phyloP scores from a whole-genome alignment of 2,113 vertebrate genomes.

The Myanophis thanlyinensis region DNA sequence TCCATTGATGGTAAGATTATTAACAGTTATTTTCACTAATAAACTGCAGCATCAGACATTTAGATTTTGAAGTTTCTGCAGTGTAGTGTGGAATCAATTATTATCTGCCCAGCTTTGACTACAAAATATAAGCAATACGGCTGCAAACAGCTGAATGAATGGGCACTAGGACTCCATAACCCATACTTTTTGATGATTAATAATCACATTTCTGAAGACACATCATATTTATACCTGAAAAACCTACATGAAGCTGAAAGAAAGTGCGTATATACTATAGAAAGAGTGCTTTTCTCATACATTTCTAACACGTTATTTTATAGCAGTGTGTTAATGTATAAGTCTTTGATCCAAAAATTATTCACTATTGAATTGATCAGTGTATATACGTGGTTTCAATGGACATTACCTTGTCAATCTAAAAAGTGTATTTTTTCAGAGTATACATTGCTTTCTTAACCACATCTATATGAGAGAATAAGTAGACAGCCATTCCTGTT shows the following conservation, averaged over 20 bases:
- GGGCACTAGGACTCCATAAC: not conserved
- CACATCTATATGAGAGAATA: not conserved
- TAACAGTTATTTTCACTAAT: not conserved
- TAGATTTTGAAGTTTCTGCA: no score
- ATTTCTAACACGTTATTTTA: not conserved
- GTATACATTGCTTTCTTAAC: not conserved
- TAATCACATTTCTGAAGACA: not conserved
- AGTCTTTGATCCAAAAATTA: not conserved
- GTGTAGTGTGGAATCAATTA: not conserved
- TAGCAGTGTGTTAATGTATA: not conserved
- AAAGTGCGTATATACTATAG: not conserved
- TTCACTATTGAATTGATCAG: not conserved
- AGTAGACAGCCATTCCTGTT: not conserved
- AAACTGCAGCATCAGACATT: not conserved
- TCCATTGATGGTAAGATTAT: conserved; percentile 84
- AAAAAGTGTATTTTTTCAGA: not conserved
- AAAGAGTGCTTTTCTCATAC: not conserved
- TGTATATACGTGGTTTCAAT: not conserved
- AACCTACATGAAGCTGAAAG: not conserved
- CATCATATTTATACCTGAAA: not conserved
- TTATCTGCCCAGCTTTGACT: not conserved
- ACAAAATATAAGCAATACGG: not conserved
- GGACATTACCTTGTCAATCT: not conserved
- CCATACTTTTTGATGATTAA: not conserved
- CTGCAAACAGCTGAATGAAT: not conserved